Base-by-base conservation (phyloP, 2,113 vertebrate species). In the Bucco capensis region DNA sequence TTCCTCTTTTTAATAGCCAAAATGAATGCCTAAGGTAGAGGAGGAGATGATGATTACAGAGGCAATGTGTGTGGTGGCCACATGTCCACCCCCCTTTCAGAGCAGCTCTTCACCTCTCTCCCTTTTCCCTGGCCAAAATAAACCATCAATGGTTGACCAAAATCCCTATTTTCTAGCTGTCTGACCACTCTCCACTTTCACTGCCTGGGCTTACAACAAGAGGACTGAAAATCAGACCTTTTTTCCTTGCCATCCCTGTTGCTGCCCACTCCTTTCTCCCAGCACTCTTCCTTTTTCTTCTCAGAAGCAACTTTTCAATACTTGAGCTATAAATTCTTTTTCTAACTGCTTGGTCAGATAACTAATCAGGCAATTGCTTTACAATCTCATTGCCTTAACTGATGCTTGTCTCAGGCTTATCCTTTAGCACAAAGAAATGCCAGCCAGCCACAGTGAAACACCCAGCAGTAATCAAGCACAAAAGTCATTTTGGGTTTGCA, bases 361-460 rank as follows among this genome's bases (percentile, higher is more conserved):
- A 73, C 47, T 92, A 95, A 95, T 95, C 77, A 83, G 7, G 19
- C 31, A 91, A 92, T 95, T 77, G 93, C 90, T 89, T 92, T 88
- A 85, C 95, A 89, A 24, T 81, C 82, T 79, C 82, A 92, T 91
- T 95, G 77, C 75, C 75, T 80, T 83, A 88, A 94, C 83, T 74
- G 90, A 83, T 46, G 76, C 86, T 89, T 37, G 38, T 65, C 72
- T 74, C 56, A 12, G 67, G 15, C 72, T 81, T 49, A 71, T 74
- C 88, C 84, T 80, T 71, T 38, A 77, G 94, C 90, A 79, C 82
- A 86, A 70, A 75, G 8, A 80, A 91, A 85, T 10, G 54, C 83
- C 77, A 14, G 1, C 12, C 51, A 57, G 84, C 64, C 9, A 31
- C 50, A 50, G 71, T 77, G 75, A 50, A 92, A 76, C 28, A 80